Evolutionary conservation across 2,113 vertebrate species (phyloP).

Genomic region (Anolis carolinensis): DNA sequence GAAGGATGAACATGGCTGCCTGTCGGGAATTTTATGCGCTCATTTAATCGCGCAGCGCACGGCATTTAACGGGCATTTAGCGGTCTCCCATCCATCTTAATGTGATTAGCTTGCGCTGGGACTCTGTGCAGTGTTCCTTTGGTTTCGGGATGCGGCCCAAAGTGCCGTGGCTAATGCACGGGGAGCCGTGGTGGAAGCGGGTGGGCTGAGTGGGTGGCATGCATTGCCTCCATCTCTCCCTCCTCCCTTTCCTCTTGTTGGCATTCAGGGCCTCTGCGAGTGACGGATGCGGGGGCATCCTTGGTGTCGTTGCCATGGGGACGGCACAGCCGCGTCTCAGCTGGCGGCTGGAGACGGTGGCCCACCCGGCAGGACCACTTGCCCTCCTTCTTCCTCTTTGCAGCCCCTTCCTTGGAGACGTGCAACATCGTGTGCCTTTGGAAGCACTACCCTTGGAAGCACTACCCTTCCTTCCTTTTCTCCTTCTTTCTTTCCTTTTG

Average conservation of each 20-base stretch:
- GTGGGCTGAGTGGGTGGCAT: background rate
- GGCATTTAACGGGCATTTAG: background rate
- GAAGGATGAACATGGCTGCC: background rate
- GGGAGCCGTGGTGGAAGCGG: background rate
- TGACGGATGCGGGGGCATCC: constrained; percentile 12
- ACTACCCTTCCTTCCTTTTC: background rate
- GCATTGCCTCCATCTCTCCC: no score
- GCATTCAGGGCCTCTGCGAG: background rate
- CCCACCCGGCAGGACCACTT: no score
- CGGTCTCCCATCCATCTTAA: background rate
- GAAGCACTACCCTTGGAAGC: no score
- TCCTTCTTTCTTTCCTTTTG: background rate
- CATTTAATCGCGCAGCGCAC: background rate
- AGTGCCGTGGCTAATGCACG: no score
- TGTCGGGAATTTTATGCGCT: constrained; percentile 3
- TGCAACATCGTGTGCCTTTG: no score
- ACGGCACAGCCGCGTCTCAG: constrained; percentile 14
- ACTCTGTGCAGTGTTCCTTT: background rate
- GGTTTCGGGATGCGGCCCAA: no score
- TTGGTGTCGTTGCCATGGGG: constrained; percentile 25
- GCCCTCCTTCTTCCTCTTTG: background rate
- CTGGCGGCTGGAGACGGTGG: background rate
- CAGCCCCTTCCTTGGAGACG: no score
- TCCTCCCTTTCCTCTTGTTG: no score
- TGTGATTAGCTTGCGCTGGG: background rate